These are phyloP conservation scores for Drosophila pectinifera DNA, from an alignment of 1,140 invertebrate species.

Conservation along the genomic window DNA sequence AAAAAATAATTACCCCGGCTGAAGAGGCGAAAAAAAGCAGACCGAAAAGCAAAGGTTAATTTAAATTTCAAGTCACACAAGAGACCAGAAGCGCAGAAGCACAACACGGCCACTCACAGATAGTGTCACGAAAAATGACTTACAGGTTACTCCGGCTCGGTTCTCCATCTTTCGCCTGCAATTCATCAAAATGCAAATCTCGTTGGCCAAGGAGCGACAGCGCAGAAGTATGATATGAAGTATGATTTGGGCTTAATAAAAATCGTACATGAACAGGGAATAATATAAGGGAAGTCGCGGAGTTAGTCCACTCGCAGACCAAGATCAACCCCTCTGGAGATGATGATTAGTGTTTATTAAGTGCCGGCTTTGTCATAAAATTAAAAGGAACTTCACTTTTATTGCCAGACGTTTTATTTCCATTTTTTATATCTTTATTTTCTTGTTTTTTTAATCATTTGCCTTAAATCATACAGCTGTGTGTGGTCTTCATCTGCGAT, in stretches of 20 bases:
- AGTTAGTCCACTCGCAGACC: conserved; percentile 40
- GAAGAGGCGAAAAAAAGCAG: conserved; percentile 33
- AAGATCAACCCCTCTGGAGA: conserved; percentile 22
- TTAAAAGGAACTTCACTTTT: conserved; percentile 73
- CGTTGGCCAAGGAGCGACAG: conserved; percentile 51
- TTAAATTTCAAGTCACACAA: conserved; percentile 84
- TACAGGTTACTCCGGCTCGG: conserved; percentile 61
- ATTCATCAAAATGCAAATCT: conserved; percentile 84
- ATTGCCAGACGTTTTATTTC: conserved; percentile 64
- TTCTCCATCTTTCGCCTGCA: conserved; percentile 55
- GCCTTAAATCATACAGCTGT: conserved; percentile 26
- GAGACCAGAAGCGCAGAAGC: conserved; percentile 31
- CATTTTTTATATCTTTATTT: conserved; percentile 32
- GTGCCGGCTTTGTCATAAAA: conserved; percentile 73
- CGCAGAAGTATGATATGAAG: conserved; percentile 16
- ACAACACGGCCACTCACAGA: conserved; percentile 33
- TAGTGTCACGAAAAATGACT: conserved; percentile 80
- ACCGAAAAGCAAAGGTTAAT: conserved; percentile 57
- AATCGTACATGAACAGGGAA: conserved; percentile 9
- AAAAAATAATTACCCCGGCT: conserved; percentile 42
- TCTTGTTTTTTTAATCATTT: conserved; percentile 10
- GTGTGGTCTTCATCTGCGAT: conserved; percentile 41
- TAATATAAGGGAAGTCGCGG: conserved; percentile 27
- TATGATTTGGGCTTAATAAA: not conserved
- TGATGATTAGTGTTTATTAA: conserved; percentile 80